These are phyloP conservation scores for Bubo blakistoni DNA, from an alignment of 2,113 vertebrate species.

Conservation along the genomic window DNA sequence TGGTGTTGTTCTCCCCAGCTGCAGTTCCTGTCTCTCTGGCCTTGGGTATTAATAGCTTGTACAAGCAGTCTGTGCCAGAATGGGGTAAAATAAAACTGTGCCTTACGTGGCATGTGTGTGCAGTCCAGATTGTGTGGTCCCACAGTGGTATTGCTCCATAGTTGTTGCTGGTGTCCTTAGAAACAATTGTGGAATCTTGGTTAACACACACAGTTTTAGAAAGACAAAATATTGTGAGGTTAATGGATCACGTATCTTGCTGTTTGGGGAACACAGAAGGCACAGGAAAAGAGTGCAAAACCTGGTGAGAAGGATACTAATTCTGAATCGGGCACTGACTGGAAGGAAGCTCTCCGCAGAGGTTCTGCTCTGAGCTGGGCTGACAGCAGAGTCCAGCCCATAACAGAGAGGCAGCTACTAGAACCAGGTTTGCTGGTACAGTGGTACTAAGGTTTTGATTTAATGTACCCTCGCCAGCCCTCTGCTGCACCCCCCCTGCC, in stretches of 20 bases:
- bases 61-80: background rate
- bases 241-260: background rate
- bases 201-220: background rate
- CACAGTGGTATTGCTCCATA: background rate
- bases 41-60: background rate
- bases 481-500: background rate
- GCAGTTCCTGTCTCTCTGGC: background rate
- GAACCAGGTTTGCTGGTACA: background rate
- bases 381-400: background rate
- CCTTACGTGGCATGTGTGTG: rapidly evolving
- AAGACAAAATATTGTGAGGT: background rate
- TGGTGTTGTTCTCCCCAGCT: background rate
- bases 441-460: background rate
- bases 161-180: background rate
- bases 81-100: background rate
- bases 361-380: background rate
- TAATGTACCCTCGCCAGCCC: rapidly evolving
- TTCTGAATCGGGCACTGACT: background rate
- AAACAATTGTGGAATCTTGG: background rate
- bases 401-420: background rate
- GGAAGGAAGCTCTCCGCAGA: background rate
- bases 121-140: background rate
- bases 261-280: background rate
- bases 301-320: background rate
- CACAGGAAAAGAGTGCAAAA: background rate